Evolutionary conservation across 2,113 vertebrate genomes (phyloP).

Genomic region (Mirza zaza): DNA sequence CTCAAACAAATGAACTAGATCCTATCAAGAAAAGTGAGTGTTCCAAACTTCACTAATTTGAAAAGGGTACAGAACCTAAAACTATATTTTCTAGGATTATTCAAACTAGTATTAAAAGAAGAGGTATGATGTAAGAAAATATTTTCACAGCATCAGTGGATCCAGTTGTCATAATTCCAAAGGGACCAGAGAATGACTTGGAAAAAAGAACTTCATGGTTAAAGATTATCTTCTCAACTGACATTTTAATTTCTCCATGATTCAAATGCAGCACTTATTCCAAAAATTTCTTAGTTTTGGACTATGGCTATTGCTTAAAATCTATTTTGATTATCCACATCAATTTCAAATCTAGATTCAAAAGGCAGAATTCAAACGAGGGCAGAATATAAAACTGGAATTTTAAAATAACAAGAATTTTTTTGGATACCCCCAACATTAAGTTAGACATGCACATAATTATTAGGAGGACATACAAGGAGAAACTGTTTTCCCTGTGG

Average conservation of each 20-base stretch:
- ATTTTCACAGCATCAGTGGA: background rate
- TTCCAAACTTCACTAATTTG: background rate
- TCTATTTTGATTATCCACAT: background rate
- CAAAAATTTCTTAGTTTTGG: conserved; percentile 13
- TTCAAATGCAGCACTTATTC: background rate
- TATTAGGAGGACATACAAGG: background rate
- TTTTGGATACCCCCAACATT: background rate
- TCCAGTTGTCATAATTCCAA: conserved; percentile 21
- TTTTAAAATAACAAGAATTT: conserved; percentile 13
- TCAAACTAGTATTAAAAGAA: background rate
- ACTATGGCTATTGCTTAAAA: background rate
- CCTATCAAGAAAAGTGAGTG: background rate
- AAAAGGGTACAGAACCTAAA: background rate
- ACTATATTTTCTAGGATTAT: background rate
- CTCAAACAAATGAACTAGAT: conserved; percentile 18
- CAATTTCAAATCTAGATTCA: conserved; percentile 45
- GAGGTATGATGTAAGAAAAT: background rate
- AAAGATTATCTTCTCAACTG: conserved; percentile 24
- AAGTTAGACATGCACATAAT: background rate
- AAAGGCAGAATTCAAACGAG: conserved; percentile 36
- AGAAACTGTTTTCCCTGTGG: background rate
- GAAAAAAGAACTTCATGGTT: conserved; percentile 34
- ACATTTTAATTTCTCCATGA: conserved; percentile 18
- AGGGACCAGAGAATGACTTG: background rate
- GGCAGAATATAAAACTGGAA: conserved; percentile 2